Percentiles rank a stretch among this genome's conserved stretches.
Evolutionary conservation across 2,113 vertebrate species (phyloP).

Genomic region (Quiscalus mexicanus): DNA sequence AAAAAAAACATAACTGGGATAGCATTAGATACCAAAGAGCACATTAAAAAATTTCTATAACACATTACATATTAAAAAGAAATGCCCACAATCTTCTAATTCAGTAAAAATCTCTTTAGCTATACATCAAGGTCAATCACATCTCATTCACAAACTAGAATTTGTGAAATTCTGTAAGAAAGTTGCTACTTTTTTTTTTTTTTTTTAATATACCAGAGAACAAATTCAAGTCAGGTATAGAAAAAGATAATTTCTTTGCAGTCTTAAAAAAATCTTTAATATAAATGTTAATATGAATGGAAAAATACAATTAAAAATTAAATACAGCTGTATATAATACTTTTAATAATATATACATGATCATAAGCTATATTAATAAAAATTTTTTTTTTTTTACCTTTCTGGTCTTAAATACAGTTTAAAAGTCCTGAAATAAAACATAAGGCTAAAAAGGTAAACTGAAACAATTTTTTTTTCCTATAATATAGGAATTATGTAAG

Average conservation of each 20-base stretch:
- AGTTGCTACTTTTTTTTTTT: neutral
- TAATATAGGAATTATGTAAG: neutral
- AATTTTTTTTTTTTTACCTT: neutral
- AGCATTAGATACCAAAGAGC: neutral
- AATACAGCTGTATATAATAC: neutral
- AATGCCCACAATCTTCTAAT: neutral
- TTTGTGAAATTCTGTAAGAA: neutral
- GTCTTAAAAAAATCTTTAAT: neutral
- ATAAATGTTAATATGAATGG: neutral
- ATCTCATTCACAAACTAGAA: neutral
- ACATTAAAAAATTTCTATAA: neutral
- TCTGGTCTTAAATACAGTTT: neutral
- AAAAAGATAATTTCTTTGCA: neutral
- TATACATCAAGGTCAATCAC: neutral
- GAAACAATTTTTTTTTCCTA: neutral
- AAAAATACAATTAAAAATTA: neutral
- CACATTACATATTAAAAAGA: fast-evolving
- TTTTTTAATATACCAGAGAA: neutral
- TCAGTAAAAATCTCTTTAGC: neutral
- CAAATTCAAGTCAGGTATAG: neutral
- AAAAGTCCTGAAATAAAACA: neutral
- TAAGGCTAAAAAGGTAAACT: neutral
- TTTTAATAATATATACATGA: neutral
- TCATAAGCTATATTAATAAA: neutral
- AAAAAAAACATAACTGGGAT: neutral